phyloP scores from a whole-genome alignment of 2,888 invertebrate genomes.

The Lysandra coridon region DNA sequence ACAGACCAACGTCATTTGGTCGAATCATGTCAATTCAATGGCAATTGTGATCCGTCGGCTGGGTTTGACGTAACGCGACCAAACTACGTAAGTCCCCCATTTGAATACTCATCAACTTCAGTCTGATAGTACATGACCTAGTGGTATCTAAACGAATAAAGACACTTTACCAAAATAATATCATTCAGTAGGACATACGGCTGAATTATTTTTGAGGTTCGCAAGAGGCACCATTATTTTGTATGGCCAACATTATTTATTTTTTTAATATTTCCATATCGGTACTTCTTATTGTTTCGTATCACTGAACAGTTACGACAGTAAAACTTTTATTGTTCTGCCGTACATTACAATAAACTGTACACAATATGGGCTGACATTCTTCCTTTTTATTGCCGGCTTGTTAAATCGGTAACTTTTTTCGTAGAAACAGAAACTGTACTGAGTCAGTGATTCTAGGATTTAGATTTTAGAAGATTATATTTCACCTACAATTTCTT shows the following conservation, averaged over 20 bases:
- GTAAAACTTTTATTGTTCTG: slow-evolving; percentile 29
- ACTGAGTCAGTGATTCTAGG: background rate
- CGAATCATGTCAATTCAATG: too few species aligned
- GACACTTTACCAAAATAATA: background rate
- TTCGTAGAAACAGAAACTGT: background rate
- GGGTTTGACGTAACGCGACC: too few species aligned
- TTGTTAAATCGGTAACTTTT: slow-evolving; percentile 23
- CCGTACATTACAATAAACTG: slow-evolving; percentile 29
- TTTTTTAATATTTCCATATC: slow-evolving; percentile 15
- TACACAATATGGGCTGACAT: slow-evolving; percentile 20
- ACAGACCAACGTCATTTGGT: too few species aligned
- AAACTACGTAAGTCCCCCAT: too few species aligned
- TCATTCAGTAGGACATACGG: background rate
- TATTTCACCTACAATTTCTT: background rate
- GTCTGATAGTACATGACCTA: too few species aligned
- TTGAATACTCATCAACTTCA: too few species aligned
- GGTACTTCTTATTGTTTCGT: slow-evolving; percentile 10
- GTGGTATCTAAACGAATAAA: background rate
- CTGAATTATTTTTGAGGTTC: background rate
- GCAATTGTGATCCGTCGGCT: too few species aligned
- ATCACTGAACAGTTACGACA: slow-evolving; percentile 15
- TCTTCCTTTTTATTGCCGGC: slow-evolving; percentile 21
- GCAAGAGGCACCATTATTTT: background rate
- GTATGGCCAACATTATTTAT: background rate
- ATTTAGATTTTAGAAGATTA: background rate